Conservation (phyloP, 2,888 invertebrate genomes). For the Lasiommata megera region DNA sequence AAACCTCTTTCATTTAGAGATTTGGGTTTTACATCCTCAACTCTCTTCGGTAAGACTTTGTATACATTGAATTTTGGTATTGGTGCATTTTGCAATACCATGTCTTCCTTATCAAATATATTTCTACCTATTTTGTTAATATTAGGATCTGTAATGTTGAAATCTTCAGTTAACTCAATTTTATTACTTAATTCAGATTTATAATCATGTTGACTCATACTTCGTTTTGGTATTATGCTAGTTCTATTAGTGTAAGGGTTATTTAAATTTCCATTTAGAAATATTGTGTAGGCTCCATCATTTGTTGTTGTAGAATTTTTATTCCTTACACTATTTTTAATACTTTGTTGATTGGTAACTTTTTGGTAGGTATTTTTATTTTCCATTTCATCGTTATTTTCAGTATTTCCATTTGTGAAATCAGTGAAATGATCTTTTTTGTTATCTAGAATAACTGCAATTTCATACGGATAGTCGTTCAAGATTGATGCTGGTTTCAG, state of each 20-base stretch:
- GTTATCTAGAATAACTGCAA: slow-evolving; percentile 47
- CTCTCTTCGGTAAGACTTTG: slow-evolving; percentile 48
- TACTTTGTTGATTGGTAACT: slow-evolving; percentile 2
- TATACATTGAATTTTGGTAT: slow-evolving; percentile 44
- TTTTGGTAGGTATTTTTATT: slow-evolving; percentile 20
- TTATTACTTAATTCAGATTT: slow-evolving; percentile 47
- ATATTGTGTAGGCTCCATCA: slow-evolving; percentile 22
- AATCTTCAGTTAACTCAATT: slow-evolving; percentile 43
- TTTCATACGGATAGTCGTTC: slow-evolving; percentile 61
- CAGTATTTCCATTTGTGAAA: neutral
- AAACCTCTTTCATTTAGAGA: slow-evolving; percentile 60
- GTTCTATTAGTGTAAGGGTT: slow-evolving; percentile 19
- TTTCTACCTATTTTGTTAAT: slow-evolving; percentile 40
- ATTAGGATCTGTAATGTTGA: slow-evolving; percentile 42
- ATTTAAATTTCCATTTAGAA: neutral
- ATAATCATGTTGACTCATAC: slow-evolving; percentile 46
- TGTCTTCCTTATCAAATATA: slow-evolving; percentile 48
- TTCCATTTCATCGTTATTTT: neutral
- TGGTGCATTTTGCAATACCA: slow-evolving; percentile 52
- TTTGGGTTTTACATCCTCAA: slow-evolving; percentile 42
- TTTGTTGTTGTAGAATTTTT: slow-evolving; percentile 14
- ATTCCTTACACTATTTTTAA: slow-evolving; percentile 13
- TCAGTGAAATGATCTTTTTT: slow-evolving; percentile 18
- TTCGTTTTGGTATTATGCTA: slow-evolving; percentile 43
- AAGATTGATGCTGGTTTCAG: slow-evolving; percentile 46